A percentile compares a stretch with the other conserved stretches of the same genome.
phyloP scores from a whole-genome alignment of 2,113 vertebrate species.

The Anser cygnoides region DNA sequence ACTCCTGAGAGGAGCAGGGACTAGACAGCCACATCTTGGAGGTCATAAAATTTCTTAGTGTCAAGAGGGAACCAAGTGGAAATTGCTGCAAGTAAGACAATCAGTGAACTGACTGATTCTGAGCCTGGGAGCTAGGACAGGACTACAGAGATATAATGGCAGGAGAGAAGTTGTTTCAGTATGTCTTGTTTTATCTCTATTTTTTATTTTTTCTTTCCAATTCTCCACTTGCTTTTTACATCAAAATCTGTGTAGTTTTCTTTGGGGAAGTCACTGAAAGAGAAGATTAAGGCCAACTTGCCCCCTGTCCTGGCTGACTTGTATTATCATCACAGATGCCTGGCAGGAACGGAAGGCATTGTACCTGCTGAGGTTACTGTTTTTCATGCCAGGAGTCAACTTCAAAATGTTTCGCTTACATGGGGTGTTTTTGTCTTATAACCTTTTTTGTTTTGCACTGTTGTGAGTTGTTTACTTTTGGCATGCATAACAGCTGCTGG shows the following conservation, averaged over 20 bases:
- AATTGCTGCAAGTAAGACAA: background rate
- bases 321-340: background rate
- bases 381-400: background rate
- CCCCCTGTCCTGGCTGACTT: background rate
- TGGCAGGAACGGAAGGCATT: background rate
- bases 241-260: background rate
- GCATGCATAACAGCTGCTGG: background rate
- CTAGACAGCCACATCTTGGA: background rate
- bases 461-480: background rate
- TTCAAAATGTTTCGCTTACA: background rate
- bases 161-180: background rate
- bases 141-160: background rate
- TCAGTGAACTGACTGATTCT: background rate
- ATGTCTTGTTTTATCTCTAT: background rate
- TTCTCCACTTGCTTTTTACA: background rate
- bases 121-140: background rate
- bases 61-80: background rate
- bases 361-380: background rate
- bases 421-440: background rate
- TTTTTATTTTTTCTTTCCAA: too few species aligned
- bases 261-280: background rate
- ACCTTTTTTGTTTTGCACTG: background rate
- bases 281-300: background rate
- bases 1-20: background rate
- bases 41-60: background rate